Conservation (phyloP, 2,113 vertebrate species). For the Onychostoma macrolepis region DNA sequence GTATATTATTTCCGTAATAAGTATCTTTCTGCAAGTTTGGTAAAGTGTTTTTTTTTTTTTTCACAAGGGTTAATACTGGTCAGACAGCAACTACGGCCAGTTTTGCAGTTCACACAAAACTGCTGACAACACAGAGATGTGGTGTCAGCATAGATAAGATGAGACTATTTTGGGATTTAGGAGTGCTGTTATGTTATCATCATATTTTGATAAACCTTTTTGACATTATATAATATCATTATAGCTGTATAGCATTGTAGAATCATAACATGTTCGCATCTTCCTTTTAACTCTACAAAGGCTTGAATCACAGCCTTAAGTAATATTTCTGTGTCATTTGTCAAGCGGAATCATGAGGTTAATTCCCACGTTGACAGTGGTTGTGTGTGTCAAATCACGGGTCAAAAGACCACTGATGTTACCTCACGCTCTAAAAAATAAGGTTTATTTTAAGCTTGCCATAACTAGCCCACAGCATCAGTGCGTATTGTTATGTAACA, state of each 20-base stretch:
- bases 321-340: not conserved
- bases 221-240: too few species aligned
- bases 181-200: not conserved
- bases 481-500: not conserved
- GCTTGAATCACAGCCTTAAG: not conserved
- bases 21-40: not conserved
- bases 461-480: not conserved
- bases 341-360: not conserved
- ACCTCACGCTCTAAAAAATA: not conserved
- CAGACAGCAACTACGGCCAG: not conserved
- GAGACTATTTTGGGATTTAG: not conserved
- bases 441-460: not conserved
- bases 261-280: not conserved
- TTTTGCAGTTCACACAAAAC: not conserved
- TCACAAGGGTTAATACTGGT: not conserved
- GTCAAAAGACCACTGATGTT: not conserved
- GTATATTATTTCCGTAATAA: not conserved
- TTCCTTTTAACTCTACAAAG: not conserved
- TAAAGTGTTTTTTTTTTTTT: not conserved
- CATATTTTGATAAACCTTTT: not conserved
- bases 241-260: not conserved
- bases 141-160: conserved; percentile 4
- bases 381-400: not conserved
- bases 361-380: not conserved
- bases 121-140: conserved; percentile 2